A percentile compares a stretch with the other conserved stretches of the same genome.
phyloP scores from a whole-genome alignment of 2,888 invertebrate genomes.

The Rugalucina vietnamica region DNA sequence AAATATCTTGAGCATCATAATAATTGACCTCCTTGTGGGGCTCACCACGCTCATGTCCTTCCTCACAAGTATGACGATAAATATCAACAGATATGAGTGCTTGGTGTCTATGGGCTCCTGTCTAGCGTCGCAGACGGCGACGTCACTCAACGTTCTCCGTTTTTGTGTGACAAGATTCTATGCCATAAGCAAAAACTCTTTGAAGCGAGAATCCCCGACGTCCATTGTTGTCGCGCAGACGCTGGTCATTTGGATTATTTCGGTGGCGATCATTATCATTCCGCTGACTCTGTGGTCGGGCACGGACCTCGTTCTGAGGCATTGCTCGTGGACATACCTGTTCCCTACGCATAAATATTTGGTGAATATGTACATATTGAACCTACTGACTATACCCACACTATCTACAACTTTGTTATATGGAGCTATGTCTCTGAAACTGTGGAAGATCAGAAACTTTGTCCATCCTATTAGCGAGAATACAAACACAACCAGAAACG shows the following conservation, averaged over 20 bases:
- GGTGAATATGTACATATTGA: slow-evolving; percentile 25
- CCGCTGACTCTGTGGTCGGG: slow-evolving; percentile 21
- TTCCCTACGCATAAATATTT: not conserved
- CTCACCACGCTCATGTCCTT: slow-evolving; percentile 16
- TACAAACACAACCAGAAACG: not conserved
- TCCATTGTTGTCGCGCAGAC: slow-evolving; percentile 14
- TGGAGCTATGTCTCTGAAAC: not conserved
- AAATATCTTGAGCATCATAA: slow-evolving; percentile 26
- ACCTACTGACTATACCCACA: slow-evolving; percentile 18
- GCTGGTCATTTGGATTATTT: not conserved
- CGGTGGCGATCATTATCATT: not conserved
- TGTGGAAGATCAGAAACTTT: not conserved
- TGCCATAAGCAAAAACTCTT: not conserved
- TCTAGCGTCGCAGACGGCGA: slow-evolving; percentile 24
- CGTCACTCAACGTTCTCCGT: slow-evolving; percentile 23
- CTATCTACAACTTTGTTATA: slow-evolving; percentile 11
- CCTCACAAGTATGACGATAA: not conserved
- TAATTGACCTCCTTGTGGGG: slow-evolving; percentile 33
- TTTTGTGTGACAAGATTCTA: slow-evolving; percentile 17
- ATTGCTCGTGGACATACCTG: slow-evolving; percentile 20
- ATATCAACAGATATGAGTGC: slow-evolving; percentile 18
- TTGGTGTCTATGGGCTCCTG: slow-evolving; percentile 9
- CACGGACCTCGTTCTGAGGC: not conserved
- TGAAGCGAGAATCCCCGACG: not conserved
- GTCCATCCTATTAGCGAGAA: not conserved